Evolutionary conservation across 2,797 vertebrate species (phyloP).

Genomic region (Alexandromys oeconomus): DNA sequence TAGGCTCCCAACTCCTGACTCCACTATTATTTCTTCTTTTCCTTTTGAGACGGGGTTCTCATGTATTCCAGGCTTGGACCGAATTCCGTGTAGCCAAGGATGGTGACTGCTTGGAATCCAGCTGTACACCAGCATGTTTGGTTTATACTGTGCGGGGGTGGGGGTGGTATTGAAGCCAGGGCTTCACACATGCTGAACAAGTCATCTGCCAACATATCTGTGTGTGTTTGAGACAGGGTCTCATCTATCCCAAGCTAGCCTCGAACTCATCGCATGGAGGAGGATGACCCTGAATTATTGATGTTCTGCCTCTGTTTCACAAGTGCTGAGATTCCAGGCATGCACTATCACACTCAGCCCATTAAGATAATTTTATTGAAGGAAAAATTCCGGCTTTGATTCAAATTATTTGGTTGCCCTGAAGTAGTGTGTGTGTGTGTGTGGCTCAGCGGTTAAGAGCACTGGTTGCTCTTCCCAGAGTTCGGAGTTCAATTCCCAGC

Average conservation of each 20-base stretch:
- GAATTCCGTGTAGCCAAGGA: not conserved
- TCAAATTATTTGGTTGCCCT: slow-evolving; percentile 29
- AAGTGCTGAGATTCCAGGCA: not conserved
- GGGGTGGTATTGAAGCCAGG: not conserved
- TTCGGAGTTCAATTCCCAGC: too few relatives aligned
- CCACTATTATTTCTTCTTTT: not conserved
- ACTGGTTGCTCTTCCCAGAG: too few relatives aligned
- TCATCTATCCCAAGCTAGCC: not conserved
- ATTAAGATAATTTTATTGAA: slow-evolving; percentile 41
- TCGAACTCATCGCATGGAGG: not conserved
- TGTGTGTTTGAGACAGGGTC: not conserved
- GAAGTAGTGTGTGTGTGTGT: not conserved
- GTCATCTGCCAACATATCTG: not conserved
- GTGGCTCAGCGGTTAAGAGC: too few relatives aligned
- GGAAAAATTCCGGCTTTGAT: slow-evolving; percentile 36
- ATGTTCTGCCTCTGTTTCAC: not conserved
- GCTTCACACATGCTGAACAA: not conserved
- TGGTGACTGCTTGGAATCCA: not conserved
- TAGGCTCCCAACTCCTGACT: not conserved
- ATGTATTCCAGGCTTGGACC: not conserved
- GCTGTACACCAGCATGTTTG: not conserved
- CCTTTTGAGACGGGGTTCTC: not conserved
- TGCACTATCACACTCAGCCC: not conserved
- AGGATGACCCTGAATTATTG: not conserved
- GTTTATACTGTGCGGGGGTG: not conserved